Conservation (phyloP, 2,797 vertebrate genomes). For the Fringilla coelebs region DNA sequence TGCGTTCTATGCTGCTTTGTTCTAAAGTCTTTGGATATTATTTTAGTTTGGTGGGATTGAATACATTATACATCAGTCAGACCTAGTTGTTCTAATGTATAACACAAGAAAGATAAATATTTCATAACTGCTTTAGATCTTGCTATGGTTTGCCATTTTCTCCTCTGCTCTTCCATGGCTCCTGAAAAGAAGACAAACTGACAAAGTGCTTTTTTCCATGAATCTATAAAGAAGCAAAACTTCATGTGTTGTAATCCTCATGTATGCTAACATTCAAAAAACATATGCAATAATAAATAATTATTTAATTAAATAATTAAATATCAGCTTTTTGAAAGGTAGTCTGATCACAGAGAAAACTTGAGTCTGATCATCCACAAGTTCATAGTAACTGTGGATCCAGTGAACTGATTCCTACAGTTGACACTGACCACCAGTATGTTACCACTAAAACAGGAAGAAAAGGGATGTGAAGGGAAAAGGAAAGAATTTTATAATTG, state of each 20-base stretch:
- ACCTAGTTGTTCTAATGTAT: background rate
- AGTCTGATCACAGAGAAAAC: background rate
- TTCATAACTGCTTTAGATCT: slow-evolving; percentile 1
- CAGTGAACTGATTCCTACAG: background rate
- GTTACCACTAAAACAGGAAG: background rate
- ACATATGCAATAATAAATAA: rapidly evolving
- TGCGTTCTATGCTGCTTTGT: background rate
- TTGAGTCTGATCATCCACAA: background rate
- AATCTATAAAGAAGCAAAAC: background rate
- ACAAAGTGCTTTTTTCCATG: background rate
- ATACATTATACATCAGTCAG: background rate
- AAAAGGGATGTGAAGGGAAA: background rate
- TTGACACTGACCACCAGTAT: background rate
- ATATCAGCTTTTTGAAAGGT: background rate
- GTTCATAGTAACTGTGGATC: background rate
- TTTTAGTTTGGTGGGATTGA: background rate
- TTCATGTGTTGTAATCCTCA: background rate
- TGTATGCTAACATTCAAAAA: background rate
- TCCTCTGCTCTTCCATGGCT: background rate
- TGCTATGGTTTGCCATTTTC: background rate
- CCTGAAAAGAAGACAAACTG: background rate
- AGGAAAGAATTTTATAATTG: background rate
- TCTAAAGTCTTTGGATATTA: background rate
- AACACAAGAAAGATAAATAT: slow-evolving; percentile 27
- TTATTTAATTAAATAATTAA: no score